Percentiles rank a stretch among this genome's conserved stretches.
Conservation (phyloP, 2,888 invertebrate species). For the Trileptium ribeirensis region DNA sequence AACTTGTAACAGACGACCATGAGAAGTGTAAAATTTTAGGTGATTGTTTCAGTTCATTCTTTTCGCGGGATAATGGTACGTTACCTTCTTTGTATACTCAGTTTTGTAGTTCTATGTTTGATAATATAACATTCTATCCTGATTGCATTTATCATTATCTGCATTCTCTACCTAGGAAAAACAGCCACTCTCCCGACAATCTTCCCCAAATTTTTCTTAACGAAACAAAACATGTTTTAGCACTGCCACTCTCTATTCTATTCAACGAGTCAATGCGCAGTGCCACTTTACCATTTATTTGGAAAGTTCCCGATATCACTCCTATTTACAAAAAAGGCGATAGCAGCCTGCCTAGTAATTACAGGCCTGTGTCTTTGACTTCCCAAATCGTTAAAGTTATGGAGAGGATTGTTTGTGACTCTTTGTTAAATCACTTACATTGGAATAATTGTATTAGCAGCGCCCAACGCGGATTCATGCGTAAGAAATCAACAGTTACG, state of each 20-base stretch:
- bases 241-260: background rate
- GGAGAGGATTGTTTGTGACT: background rate
- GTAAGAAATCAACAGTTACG: background rate
- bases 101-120: background rate
- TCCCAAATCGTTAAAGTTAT: background rate
- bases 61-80: background rate
- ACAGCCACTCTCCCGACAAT: background rate
- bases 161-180: background rate
- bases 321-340: conserved; percentile 4
- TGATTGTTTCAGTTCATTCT: background rate
- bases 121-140: background rate
- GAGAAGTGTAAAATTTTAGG: background rate
- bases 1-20: background rate
- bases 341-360: background rate
- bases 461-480: background rate
- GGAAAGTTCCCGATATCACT: background rate
- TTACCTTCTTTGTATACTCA: background rate
- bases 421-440: background rate
- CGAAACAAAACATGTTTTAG: background rate
- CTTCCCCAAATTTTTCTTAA: background rate
- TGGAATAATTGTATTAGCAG: background rate
- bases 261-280: background rate
- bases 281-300: background rate
- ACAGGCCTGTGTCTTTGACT: conserved; percentile 6
- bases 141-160: background rate